Base-by-base conservation (phyloP, 2,888 invertebrate genomes). In the Hypomecis atomaria region DNA sequence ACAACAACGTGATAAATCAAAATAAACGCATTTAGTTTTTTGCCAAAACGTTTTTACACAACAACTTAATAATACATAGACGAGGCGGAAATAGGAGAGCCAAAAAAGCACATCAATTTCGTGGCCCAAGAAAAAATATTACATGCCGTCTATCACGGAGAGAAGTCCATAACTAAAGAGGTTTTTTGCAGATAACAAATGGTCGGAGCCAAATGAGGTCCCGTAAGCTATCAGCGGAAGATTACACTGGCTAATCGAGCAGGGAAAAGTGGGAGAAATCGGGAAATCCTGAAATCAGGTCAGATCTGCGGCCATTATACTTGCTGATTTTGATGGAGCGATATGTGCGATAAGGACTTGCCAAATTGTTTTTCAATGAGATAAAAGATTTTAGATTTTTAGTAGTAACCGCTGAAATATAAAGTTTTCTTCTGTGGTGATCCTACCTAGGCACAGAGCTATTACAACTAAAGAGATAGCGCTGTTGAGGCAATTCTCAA, bases 161-260 rank as follows among this genome's bases (percentile, higher is more conserved):
- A 33, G 58, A 49, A 37, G 47, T 48, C 57, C 65, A 61, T 65
- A 60, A 57, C 57, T 65, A 65, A 57, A 60, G 57, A 56, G 65
- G 57, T 65, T 65, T 65, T 64, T 65, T 65, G 60, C 44, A 56
- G 60, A 65, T 60, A 65, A 67, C 45, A 56, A 65, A 64, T 65
- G 61, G 60, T 55, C 36, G 52, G 43, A 43, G n/a, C 42, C 62
- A 68, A 62, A 65, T 68, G 65, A 65, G 64, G 52, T 59, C 54
- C 62, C 66, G 53, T 59, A 10, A 53, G 53, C 66, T 64, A 66
- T 66, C 67, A 65, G 47, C 42, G 38, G 55, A 40, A 60, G 60
- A 63, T 66, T 62, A 53, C 56, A 62, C 57, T 56, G 57, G 62
- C 49, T 68, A 70, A 71, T 70, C 70, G 69, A 60, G 59, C 64